These are phyloP conservation scores for Thaumatotibia leucotreta DNA, from an alignment of 1,140 invertebrate genomes.

Conservation along the genomic window DNA sequence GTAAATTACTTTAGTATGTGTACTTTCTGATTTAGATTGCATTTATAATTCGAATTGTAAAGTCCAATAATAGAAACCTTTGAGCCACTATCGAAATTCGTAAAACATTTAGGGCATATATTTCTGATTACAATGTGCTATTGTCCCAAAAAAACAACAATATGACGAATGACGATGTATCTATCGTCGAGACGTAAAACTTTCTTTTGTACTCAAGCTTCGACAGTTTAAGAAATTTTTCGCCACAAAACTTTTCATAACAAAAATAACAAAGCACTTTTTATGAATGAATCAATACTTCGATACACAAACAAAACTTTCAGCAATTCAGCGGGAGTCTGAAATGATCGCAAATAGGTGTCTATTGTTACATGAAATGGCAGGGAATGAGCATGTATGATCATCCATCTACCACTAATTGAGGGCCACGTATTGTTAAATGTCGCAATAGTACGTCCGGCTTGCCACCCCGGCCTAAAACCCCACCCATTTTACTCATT, in stretches of 20 bases:
- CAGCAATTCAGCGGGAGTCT: neutral
- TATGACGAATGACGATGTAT: neutral
- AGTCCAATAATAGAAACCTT: too few relatives aligned
- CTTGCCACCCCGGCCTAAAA: neutral
- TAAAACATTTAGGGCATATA: too few relatives aligned
- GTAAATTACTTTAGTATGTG: too few relatives aligned
- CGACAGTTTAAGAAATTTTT: neutral
- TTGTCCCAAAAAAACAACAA: neutral
- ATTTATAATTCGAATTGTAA: too few relatives aligned
- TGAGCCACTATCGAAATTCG: too few relatives aligned
- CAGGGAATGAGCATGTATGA: neutral
- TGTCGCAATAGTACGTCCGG: constrained; percentile 11
- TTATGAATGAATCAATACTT: neutral
- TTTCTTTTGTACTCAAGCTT: neutral
- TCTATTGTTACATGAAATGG: neutral
- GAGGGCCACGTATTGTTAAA: constrained; percentile 1
- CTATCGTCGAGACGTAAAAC: neutral
- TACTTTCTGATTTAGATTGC: too few relatives aligned
- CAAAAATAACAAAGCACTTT: constrained; percentile 5
- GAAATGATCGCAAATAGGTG: neutral
- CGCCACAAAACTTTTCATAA: neutral
- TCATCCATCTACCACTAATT: constrained; percentile 9
- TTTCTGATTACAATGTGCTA: neutral
- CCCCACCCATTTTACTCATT: constrained; percentile 5
- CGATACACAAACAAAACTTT: neutral